Evolutionary conservation across 1,140 invertebrate genomes (phyloP), one percentile per base, ranked within the genome.

Genomic region (Drosophila athabasca): DNA sequence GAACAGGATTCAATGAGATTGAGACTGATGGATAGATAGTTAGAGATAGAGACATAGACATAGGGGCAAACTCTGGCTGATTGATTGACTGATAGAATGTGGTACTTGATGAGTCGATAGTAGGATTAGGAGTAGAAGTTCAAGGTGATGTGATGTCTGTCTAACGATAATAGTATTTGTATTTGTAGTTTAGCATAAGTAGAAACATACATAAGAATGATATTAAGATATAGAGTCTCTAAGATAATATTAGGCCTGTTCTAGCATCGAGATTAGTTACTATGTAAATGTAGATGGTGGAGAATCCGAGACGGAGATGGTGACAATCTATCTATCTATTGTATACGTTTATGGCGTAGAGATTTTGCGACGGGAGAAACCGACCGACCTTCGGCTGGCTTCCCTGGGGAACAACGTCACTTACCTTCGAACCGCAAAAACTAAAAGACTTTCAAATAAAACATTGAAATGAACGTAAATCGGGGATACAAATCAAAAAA

Each of bases 231-330:
- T 41, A 71, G 43, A 83, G 55, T 77, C 46, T 46, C 77, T 84
- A 84, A 69, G 48, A 53, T 76, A 62, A 58, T 50, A 57, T 67
- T 84, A 52, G 62, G 72, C 77, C 81, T 87, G 82, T n/a, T 62
- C 82, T 85, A 74, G 68, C 51, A 64, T 70, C 65, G 39, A 26
- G 49, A 53, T 73, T 62, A 39, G 39, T 26, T 26, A 53, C 64
- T 49, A 73, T 41, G 35, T 39, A 39, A 26, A 26, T 26, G 35
- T 0, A 13, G 39, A 41, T 69, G 48, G 13, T 26, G 62, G n/a
- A 53, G 17, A 51, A 2, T 51, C 50, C n/a, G 15, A 43, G 57
- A 26, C 43, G 58, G 29, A 24, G 7, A 49, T 45, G 11, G 6
- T 31, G 15, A 9, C 7, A 35, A 59, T 31, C 19, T 35, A 41